phyloP scores from a whole-genome alignment of 2,797 vertebrate species.

The Acrocephalus scirpaceus region DNA sequence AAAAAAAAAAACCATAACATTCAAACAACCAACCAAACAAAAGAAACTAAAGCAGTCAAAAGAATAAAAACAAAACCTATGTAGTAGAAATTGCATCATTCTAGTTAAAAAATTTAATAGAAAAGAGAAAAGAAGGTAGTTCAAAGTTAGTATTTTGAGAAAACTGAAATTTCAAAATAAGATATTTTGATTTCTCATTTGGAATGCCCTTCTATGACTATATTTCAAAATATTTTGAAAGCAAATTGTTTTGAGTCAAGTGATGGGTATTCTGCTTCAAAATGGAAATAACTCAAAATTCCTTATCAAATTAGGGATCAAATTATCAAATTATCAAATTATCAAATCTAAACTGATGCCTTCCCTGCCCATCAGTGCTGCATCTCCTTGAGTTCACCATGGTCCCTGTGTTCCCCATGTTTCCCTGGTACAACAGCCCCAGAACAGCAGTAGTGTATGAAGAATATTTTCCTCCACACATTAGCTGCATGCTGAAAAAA shows the following conservation, averaged over 20 bases:
- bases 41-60: not conserved
- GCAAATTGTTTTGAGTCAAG: not conserved
- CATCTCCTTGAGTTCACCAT: not conserved
- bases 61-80: not conserved
- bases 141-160: not conserved
- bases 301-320: not conserved
- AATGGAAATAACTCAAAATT: not conserved
- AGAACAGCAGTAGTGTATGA: not conserved
- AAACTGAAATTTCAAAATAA: not conserved
- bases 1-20: not conserved
- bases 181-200: not conserved
- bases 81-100: not conserved
- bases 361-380: not conserved
- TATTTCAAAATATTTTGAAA: not conserved
- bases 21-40: not conserved
- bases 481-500: not conserved
- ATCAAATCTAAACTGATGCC: not conserved
- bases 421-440: not conserved
- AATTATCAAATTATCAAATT: too few species aligned
- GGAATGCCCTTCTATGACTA: not conserved
- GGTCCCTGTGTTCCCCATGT: not conserved
- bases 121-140: not conserved
- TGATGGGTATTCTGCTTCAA: not conserved
- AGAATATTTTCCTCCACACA: not conserved
- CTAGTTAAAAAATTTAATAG: not conserved